Percentiles rank a stretch among this genome's conserved stretches.
phyloP scores from a whole-genome alignment of 2,113 vertebrate species.

The Alethe castanea region DNA sequence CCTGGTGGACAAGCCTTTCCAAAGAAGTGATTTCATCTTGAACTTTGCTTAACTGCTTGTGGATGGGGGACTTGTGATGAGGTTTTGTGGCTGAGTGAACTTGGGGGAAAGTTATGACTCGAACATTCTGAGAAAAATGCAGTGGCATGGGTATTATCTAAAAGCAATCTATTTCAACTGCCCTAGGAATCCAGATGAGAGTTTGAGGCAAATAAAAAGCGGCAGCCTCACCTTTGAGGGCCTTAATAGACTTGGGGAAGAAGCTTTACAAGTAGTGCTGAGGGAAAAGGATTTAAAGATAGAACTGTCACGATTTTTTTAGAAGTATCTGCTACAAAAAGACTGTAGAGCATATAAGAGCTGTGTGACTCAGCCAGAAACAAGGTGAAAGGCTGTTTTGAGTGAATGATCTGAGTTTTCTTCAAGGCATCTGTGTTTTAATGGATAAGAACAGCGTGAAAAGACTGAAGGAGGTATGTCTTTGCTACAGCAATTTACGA shows the following conservation, averaged over 20 bases:
- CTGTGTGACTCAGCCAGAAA: background rate
- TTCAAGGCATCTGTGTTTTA: background rate
- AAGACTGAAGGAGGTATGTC: background rate
- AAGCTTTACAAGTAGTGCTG: background rate
- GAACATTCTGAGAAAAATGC: background rate
- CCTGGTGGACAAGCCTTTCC: background rate
- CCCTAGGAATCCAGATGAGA: background rate
- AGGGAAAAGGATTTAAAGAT: background rate
- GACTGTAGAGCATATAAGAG: too few relatives aligned
- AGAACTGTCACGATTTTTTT: background rate
- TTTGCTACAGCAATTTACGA: background rate
- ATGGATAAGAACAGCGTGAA: background rate
- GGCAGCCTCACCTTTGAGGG: background rate
- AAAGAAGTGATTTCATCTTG: background rate
- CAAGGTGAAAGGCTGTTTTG: background rate
- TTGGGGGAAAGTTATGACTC: background rate
- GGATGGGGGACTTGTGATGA: fast-evolving
- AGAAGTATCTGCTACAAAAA: background rate
- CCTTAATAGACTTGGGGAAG: background rate
- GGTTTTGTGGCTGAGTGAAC: background rate
- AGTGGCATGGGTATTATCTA: background rate
- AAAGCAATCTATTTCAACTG: background rate
- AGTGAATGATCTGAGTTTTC: background rate
- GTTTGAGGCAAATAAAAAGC: background rate
- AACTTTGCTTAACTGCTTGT: background rate